Percentiles rank a stretch among this genome's conserved stretches.
phyloP scores from a whole-genome alignment of 2,797 vertebrate genomes.

The Enteromius paludinosus region DNA sequence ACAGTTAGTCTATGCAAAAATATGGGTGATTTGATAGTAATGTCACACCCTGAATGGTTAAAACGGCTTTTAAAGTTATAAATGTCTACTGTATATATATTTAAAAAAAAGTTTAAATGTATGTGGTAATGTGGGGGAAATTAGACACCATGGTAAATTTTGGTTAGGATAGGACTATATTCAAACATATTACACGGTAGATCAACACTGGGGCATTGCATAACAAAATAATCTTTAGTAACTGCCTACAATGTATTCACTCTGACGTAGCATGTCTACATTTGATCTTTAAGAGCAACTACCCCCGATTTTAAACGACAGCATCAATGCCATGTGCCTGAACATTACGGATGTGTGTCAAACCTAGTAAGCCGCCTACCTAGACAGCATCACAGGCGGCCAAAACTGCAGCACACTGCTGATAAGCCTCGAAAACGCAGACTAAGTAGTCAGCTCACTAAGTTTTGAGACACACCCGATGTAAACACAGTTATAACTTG shows the following conservation, averaged over 20 bases:
- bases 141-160: background rate
- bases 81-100: background rate
- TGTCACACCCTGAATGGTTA: background rate
- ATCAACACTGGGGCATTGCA: background rate
- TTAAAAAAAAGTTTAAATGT: background rate
- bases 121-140: background rate
- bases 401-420: background rate
- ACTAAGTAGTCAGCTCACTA: background rate
- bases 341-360: background rate
- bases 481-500: conserved; percentile 3
- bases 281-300: background rate
- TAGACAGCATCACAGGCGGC: background rate
- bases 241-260: background rate
- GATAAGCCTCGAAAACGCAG: background rate
- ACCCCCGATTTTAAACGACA: background rate
- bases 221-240: background rate
- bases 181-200: background rate
- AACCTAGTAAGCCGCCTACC: background rate
- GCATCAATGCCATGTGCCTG: background rate
- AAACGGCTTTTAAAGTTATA: background rate
- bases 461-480: conserved; percentile 14
- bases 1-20: background rate
- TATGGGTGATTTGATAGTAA: background rate
- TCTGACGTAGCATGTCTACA: background rate
- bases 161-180: background rate